Conservation (phyloP, 1,140 invertebrate species). For the Scaptomyza montana region DNA sequence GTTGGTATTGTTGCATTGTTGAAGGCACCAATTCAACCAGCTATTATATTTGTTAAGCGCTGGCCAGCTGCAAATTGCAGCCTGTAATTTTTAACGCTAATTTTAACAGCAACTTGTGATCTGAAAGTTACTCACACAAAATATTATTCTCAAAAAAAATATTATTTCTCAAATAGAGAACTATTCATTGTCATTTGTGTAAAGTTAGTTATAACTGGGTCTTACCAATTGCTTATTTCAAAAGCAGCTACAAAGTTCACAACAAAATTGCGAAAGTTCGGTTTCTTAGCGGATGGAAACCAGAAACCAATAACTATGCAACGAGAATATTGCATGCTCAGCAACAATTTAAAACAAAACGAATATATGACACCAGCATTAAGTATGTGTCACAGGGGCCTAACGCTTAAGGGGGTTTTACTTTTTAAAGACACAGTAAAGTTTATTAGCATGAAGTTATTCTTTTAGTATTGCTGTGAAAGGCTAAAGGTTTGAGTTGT, state of each 20-base stretch:
- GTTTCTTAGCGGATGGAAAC: slow-evolving; percentile 14
- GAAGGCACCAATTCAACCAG: slow-evolving; percentile 35
- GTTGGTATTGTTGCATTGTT: slow-evolving; percentile 43
- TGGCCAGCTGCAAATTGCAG: slow-evolving; percentile 31
- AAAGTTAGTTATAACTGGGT: background rate
- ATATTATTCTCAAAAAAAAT: background rate
- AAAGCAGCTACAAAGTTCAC: slow-evolving; percentile 14
- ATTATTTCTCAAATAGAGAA: too few species aligned
- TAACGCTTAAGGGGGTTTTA: background rate
- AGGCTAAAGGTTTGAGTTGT: background rate
- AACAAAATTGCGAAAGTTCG: slow-evolving; percentile 26
- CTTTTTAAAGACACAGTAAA: background rate
- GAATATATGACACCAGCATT: slow-evolving; percentile 62
- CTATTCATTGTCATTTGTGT: slow-evolving; percentile 4
- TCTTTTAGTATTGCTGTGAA: background rate
- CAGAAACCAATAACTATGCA: slow-evolving; percentile 32
- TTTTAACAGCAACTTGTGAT: slow-evolving; percentile 57
- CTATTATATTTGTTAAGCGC: slow-evolving; percentile 44
- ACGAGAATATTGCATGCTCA: slow-evolving; percentile 57
- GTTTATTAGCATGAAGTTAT: too few species aligned
- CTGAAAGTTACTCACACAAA: background rate
- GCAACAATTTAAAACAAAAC: slow-evolving; percentile 56
- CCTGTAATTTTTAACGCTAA: slow-evolving; percentile 49
- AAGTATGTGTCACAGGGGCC: slow-evolving; percentile 31
- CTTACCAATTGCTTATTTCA: background rate